Evolutionary conservation across 1,140 invertebrate genomes (phyloP), one percentile per base, ranked within the genome.

Genomic region (Brachionus angularis): DNA sequence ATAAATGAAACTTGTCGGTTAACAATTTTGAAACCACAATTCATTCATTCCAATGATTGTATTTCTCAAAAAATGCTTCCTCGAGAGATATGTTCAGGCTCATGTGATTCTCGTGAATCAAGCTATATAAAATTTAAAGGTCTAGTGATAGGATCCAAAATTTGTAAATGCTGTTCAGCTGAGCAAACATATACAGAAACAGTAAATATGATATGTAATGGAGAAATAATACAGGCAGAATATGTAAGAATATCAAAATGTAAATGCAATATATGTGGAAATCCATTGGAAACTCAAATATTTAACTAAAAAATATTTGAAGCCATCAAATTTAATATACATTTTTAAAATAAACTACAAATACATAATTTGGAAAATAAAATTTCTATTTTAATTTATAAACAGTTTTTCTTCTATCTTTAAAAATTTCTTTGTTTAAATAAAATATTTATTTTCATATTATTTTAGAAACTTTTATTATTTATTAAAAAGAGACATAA

Each of bases 1-100:
- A 10, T 39, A 21, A 58, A 58, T 58, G 34, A 58, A 12, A 58
- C 53, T 1, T 67, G 62, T 29, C 29, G 29, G 14, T n/a, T 67
- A 5, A 16, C 33, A 25, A n/a, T 21, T 23, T 31, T 67, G 12
- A 27, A n/a, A 3, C 62, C 62, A 34, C 10, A 49, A 14, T 67
- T 34, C n/a, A 47, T 67, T 16, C 25, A 47, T 21, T 34, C 62
- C 29, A 42, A 29, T 33, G 62, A 42, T 47, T 67, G 62, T 29
- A 67, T 67, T 47, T 67, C 62, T 1, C 31, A 67, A 34, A 67
- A 18, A 34, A 46, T 67, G 62, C 62, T 67, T 46, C 62, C 62
- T 21, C 18, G 39, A 36, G 62, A 67, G 47, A 33, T 25, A 12
- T 67, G 62, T 36, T 47, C 27, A 18, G 62, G 62, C 29, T 23